Base-by-base conservation (phyloP, 2,113 vertebrate genomes). In the Casuarius casuarius region DNA sequence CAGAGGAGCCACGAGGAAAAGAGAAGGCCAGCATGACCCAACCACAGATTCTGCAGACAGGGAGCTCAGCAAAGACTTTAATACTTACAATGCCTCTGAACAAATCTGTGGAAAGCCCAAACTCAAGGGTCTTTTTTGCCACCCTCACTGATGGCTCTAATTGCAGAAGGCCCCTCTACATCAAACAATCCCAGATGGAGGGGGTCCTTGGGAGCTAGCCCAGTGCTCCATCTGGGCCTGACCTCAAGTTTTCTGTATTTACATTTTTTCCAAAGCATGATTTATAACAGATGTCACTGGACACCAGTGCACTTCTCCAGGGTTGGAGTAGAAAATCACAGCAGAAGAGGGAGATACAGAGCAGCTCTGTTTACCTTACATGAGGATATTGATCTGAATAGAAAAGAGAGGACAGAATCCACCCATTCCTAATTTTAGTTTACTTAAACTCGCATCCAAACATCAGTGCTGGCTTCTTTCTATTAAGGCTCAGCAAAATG, bases 261-360 rank as follows among this genome's bases (percentile, higher is more conserved):
- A 91, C 25, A 71, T 94, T 91, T 92, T 90, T 90, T 87, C 51
- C 19, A 92, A 90, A 95, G 87, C 78, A 56, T 79, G 70, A 97
- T 96, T 96, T 91, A 89, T 74, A 96, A 95, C 95, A 92, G 91
- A 95, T 94, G 86, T 94, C 75, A 83, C 58, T 95, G 91, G 94
- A 96, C 92, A 95, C 59, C 74, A 92, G 40, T 92, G 49, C 54
- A 90, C 73, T 85, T 63, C 81, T 89, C 46, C 77, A 92, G 62
- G n/a, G 54, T n/a, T 90, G 40, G 26, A 83, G 38, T 20, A 94
- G 95, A 93, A 93, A 95, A 93, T 92, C 74, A 89, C 13, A 95
- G 77, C 58, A 94, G 75, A 92, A 95, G 58, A 44, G 42, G 31
- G 40, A 90, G 92, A 92, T 58, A 78, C 10, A 65, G 73, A 91